These are phyloP conservation scores for Microdon myrmicae DNA, from an alignment of 2,888 invertebrate genomes.

Conservation along the genomic window DNA sequence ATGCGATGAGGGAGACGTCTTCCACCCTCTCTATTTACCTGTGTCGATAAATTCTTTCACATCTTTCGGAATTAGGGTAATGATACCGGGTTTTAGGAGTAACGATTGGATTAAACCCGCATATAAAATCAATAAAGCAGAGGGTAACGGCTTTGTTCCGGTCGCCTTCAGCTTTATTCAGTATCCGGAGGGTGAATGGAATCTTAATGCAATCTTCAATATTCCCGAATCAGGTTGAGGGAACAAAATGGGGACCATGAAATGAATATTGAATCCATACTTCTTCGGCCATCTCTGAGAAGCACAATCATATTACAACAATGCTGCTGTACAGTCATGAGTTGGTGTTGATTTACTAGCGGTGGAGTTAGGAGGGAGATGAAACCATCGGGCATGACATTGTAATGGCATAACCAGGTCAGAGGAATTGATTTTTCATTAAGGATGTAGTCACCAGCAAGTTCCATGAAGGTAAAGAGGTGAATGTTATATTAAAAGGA, in stretches of 20 bases:
- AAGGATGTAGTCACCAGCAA: constrained; percentile 26
- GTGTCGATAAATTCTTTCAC: constrained; percentile 26
- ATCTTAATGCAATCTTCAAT: constrained; percentile 35
- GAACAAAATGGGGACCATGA: too few species aligned
- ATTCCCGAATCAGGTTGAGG: neutral
- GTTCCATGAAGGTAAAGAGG: too few species aligned
- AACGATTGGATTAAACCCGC: neutral
- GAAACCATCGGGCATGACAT: constrained; percentile 37
- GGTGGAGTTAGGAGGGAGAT: neutral
- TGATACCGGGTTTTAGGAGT: neutral
- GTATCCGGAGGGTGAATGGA: constrained; percentile 5
- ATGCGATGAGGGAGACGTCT: too few species aligned
- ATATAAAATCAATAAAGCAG: constrained; percentile 28
- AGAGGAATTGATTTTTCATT: constrained; percentile 52
- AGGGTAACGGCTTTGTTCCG: too few species aligned
- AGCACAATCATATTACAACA: too few species aligned
- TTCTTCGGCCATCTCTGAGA: too few species aligned
- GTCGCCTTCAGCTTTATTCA: too few species aligned
- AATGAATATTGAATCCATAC: too few species aligned
- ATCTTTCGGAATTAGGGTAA: constrained; percentile 24
- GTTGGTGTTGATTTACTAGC: neutral
- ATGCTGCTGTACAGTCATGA: constrained; percentile 1
- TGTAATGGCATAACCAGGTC: constrained; percentile 49
- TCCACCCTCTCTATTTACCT: constrained; percentile 1
- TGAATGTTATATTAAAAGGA: too few species aligned